Evolutionary conservation across 1,140 invertebrate genomes (phyloP).

Genomic region (Philaenus spumarius): DNA sequence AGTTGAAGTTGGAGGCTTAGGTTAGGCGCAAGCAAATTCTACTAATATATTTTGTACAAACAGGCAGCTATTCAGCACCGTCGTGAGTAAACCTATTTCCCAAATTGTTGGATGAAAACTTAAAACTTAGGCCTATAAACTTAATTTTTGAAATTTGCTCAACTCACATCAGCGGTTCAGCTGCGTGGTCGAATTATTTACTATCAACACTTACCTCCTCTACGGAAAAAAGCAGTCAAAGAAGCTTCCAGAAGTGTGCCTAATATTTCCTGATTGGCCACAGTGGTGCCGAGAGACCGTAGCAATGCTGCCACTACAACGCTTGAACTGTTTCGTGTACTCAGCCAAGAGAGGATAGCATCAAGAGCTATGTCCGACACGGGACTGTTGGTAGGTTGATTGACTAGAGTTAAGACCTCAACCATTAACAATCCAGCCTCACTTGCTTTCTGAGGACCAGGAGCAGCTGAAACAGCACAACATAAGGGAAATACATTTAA

Average conservation of each 20-base stretch:
- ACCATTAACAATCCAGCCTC: constrained; percentile 44
- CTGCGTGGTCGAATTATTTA: too few species aligned
- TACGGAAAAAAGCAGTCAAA: constrained; percentile 43
- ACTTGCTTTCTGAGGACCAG: constrained; percentile 44
- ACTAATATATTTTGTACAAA: too few species aligned
- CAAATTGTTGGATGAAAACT: too few species aligned
- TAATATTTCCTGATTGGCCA: constrained; percentile 40
- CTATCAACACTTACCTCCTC: constrained; percentile 4
- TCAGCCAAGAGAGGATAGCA: constrained; percentile 36
- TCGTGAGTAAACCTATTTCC: too few species aligned
- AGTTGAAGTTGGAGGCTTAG: too few species aligned
- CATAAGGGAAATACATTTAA: too few species aligned
- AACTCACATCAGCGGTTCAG: too few species aligned
- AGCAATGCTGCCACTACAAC: constrained; percentile 43
- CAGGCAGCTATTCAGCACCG: too few species aligned
- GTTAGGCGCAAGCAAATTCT: too few species aligned
- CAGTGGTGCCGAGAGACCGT: constrained; percentile 39
- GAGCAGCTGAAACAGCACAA: constrained; percentile 38
- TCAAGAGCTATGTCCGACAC: constrained; percentile 27
- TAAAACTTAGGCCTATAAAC: too few species aligned
- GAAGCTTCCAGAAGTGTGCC: constrained; percentile 45
- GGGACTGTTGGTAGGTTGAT: constrained; percentile 35
- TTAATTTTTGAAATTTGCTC: too few species aligned
- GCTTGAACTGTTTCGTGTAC: constrained; percentile 41
- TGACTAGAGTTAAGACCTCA: constrained; percentile 44